Evolutionary conservation across 2,797 vertebrate species (phyloP).

Genomic region (Pithecia hirsuta): DNA sequence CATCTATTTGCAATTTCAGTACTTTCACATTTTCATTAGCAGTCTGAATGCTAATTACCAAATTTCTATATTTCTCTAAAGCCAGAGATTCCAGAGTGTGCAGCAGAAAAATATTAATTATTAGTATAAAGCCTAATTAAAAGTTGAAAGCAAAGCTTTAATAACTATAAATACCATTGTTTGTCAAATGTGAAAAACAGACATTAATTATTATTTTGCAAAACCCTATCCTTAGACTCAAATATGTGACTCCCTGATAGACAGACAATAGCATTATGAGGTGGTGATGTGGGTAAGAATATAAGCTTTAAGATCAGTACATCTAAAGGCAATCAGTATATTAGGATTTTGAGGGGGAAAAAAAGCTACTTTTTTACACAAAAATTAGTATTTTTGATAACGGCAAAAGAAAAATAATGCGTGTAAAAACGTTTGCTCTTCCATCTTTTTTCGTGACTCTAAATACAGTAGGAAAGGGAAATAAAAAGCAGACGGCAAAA

Average conservation of each 20-base stretch:
- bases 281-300: neutral
- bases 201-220: conserved; percentile 44
- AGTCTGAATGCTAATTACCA: conserved; percentile 56
- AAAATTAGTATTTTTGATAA: conserved; percentile 24
- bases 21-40: conserved; percentile 67
- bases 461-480: conserved; percentile 6
- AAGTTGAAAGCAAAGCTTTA: conserved; percentile 64
- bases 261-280: neutral
- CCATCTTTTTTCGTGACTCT: conserved; percentile 5
- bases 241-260: neutral
- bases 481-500: conserved; percentile 14
- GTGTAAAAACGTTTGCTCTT: neutral
- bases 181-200: conserved; percentile 54
- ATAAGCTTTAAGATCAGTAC: neutral
- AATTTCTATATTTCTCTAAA: conserved; percentile 61
- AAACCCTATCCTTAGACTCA: conserved; percentile 29
- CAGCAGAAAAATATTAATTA: conserved; percentile 61
- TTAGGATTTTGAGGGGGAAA: neutral
- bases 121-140: conserved; percentile 64
- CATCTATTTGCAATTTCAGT: conserved; percentile 55
- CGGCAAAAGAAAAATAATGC: conserved; percentile 34
- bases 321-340: neutral
- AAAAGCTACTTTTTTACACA: neutral
- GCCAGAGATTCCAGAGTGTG: conserved; percentile 12
- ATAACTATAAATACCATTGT: conserved; percentile 40